Evolutionary conservation across 1,140 invertebrate genomes (phyloP).

Genomic region (Drosophila fuyamai): DNA sequence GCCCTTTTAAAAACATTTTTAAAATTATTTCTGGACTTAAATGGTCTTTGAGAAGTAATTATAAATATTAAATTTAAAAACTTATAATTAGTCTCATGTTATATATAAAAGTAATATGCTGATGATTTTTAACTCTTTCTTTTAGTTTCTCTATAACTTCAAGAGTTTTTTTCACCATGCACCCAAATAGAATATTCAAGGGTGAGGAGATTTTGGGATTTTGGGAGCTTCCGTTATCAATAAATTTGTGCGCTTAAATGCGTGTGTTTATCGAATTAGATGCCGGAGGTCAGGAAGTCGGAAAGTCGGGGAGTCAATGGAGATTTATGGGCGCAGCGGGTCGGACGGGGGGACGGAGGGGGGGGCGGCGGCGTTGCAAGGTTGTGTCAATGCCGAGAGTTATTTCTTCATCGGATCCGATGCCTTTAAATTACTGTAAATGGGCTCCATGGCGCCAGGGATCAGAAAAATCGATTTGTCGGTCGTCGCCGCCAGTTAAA

Average conservation of each 20-base stretch:
- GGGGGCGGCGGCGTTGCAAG: slow-evolving; percentile 7
- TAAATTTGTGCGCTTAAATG: slow-evolving; percentile 75
- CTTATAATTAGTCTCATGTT: no score
- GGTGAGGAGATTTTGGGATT: background rate
- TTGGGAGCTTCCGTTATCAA: slow-evolving; percentile 67
- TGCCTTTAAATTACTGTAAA: slow-evolving; percentile 74
- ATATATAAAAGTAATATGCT: no score
- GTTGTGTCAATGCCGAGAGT: slow-evolving; percentile 34
- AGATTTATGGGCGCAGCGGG: slow-evolving; percentile 30
- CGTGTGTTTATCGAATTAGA: slow-evolving; percentile 76
- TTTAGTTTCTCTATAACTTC: no score
- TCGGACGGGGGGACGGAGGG: background rate
- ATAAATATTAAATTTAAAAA: no score
- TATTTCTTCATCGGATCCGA: slow-evolving; percentile 4
- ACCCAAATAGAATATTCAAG: background rate
- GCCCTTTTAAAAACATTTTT: no score
- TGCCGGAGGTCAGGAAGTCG: slow-evolving; percentile 34
- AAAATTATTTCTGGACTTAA: no score
- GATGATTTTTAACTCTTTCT: no score
- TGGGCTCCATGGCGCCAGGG: slow-evolving; percentile 73
- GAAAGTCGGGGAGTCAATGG: slow-evolving; percentile 24
- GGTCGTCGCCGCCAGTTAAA: slow-evolving; percentile 78
- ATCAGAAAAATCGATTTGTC: slow-evolving; percentile 76
- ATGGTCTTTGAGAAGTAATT: no score
- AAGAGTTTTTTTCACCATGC: background rate